Conservation (phyloP, 2,113 vertebrate genomes). For the Chloropsis cyanopogon region DNA sequence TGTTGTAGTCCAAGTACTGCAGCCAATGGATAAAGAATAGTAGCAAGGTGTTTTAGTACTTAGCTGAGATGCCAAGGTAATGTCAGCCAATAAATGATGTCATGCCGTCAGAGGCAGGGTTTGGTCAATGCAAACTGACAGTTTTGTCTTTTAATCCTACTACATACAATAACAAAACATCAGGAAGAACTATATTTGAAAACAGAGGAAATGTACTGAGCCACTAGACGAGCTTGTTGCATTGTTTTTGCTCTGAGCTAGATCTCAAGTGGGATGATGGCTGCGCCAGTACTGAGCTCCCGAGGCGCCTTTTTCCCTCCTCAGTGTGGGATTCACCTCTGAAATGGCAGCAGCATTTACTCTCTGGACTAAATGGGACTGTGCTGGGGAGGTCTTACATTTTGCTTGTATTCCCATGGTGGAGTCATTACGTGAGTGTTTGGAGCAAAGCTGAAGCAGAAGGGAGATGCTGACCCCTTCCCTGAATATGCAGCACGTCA, state of each 20-base stretch:
- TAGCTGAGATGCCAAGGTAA: neutral
- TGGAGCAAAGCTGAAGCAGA: fast-evolving
- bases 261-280: neutral
- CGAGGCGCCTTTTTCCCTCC: neutral
- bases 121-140: neutral
- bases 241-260: neutral
- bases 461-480: neutral
- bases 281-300: neutral
- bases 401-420: neutral
- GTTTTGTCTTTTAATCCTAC: neutral
- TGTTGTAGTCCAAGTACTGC: neutral
- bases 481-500: neutral
- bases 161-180: neutral
- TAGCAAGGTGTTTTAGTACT: conserved; percentile 6
- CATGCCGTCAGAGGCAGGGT: neutral
- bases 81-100: neutral
- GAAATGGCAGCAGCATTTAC: neutral
- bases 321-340: neutral
- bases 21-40: neutral
- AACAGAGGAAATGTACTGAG: neutral
- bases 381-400: neutral
- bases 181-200: conserved; percentile 36
- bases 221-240: neutral
- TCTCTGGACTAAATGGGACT: neutral
- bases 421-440: neutral